These are phyloP conservation scores for Pelecanoides urinatrix DNA, from an alignment of 2,113 vertebrate genomes.

Conservation along the genomic window DNA sequence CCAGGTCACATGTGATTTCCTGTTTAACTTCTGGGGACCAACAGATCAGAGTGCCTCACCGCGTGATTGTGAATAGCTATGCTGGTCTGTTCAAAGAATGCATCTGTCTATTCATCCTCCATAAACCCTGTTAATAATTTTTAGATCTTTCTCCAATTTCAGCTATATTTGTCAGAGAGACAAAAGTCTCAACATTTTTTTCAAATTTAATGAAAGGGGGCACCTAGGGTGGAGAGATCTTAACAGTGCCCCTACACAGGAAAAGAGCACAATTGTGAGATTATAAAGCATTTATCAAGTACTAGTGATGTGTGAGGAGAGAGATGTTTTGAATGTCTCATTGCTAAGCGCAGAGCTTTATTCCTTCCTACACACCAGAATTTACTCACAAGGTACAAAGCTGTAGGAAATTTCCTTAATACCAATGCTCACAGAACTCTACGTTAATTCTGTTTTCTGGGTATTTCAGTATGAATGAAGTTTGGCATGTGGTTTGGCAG, in stretches of 20 bases:
- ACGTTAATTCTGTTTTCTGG: background rate
- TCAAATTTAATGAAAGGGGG: background rate
- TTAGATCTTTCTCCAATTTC: background rate
- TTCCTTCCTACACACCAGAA: background rate
- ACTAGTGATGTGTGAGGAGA: background rate
- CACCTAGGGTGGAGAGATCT: background rate
- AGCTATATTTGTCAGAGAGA: background rate
- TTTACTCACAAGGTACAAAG: background rate
- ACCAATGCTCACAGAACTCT: background rate
- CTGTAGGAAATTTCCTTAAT: background rate
- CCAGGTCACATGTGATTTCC: background rate
- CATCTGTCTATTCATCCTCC: background rate
- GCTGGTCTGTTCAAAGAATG: background rate
- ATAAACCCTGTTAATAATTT: background rate
- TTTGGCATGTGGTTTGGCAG: background rate
- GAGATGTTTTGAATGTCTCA: background rate
- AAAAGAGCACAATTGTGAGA: background rate
- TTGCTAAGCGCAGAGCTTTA: background rate
- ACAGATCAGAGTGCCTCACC: background rate
- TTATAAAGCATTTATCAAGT: background rate
- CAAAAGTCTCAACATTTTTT: background rate
- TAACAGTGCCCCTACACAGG: background rate
- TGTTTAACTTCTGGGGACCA: background rate
- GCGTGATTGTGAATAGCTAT: background rate
- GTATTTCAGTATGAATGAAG: background rate